Evolutionary conservation across 2,888 invertebrate species (phyloP), one percentile per base, ranked within the genome.

Genomic region (Drosophila percnosoma): DNA sequence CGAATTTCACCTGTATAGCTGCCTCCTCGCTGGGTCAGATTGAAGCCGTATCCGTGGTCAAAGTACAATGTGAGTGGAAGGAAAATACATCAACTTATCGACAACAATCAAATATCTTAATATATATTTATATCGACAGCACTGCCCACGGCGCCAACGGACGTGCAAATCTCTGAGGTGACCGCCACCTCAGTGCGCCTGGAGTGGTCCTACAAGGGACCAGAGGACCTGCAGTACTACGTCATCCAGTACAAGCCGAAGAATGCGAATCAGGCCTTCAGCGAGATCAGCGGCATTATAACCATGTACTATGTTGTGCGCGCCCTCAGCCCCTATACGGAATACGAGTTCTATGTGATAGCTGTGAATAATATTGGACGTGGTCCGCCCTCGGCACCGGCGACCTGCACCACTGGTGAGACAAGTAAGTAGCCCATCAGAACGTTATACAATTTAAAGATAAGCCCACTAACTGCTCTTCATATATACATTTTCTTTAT

Each of bases 1-100:
- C 97, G 29, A 99, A 99, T 94, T 99, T 98, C 94, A 99, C 99
- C 1, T 99, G 99, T 92, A 96, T 98, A 74, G 99, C 99, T 0
- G 97, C 97, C 63, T 98, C 98, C 90, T 98, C 97, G 21, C 95
- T 99, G 64, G 99, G 98, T 53, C 96, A 97, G 89, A 98, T 99
- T 75, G 98, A 98, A 91, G 95, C 96, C 5, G 95, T 96, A 0
- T 96, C 98, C 15, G 95, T 96, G 89, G 98, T 99, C 81, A 97
- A 97, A 95, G 99, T 99, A 82, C 98, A 99, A 95, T 98, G 99
- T 99, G 93, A 96, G 95, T 94, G 21, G 49, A 40, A 24, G 36
- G 3, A 27, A 29, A 24, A 18, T n/a, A 2, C 8, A 8, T 4
- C 4, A 45, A 45, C 3, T 21, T 21, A 1, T 21, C 21, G 1